Evolutionary conservation across 35 echinoderm and acorn worm genomes (phyloP).

Genomic region (Stichopus chloronotus): DNA sequence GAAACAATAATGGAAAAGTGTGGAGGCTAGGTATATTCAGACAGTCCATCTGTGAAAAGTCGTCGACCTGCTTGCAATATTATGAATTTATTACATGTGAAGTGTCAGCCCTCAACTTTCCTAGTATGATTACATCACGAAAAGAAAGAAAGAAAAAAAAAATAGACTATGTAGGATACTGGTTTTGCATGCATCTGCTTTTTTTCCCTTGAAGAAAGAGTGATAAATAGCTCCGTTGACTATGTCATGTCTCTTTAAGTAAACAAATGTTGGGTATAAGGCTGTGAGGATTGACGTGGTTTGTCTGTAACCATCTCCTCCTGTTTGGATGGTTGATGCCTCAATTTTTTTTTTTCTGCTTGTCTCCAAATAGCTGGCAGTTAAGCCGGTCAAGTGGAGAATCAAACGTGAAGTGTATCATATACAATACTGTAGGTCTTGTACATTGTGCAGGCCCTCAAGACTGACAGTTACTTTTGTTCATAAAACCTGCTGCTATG

Average conservation of each 20-base stretch:
- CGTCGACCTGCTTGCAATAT: background rate
- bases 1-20: background rate
- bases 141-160: background rate
- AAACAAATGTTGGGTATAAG: slow-evolving; percentile 11
- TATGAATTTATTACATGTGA: slow-evolving; percentile 6
- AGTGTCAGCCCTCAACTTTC: background rate
- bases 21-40: background rate
- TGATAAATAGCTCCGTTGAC: slow-evolving; percentile 33
- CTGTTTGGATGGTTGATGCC: background rate
- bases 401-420: background rate
- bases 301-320: background rate
- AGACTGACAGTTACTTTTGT: slow-evolving; percentile 4
- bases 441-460: slow-evolving; percentile 7
- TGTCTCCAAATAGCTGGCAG: background rate
- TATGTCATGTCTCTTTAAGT: slow-evolving; percentile 20
- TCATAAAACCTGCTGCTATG: slow-evolving; percentile 1
- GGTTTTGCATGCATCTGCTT: background rate
- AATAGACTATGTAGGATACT: background rate
- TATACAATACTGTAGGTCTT: too few species aligned
- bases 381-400: background rate
- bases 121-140: background rate
- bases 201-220: slow-evolving; percentile 11
- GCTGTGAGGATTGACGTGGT: background rate
- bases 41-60: background rate
- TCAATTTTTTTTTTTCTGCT: background rate